Evolutionary conservation across 1,140 invertebrate species (phyloP).

Genomic region (Trialeurodes vaporariorum): DNA sequence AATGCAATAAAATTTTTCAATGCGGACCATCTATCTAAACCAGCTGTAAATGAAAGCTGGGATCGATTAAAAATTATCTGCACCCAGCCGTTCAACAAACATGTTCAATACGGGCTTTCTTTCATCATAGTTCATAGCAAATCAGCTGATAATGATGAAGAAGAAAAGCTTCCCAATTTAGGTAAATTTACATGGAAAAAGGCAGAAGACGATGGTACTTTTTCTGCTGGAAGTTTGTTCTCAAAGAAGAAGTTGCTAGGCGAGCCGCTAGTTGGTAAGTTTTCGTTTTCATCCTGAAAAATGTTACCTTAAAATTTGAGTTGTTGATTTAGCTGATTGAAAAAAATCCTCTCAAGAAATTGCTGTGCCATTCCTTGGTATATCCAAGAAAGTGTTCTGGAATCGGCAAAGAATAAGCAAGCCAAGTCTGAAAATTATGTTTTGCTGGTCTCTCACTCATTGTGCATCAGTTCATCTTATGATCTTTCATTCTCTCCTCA

Average conservation of each 20-base stretch:
- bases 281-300: no score
- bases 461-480: no score
- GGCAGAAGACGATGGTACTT: constrained; percentile 34
- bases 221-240: constrained; percentile 42
- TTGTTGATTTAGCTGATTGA: no score
- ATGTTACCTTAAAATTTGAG: no score
- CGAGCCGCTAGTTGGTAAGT: constrained; percentile 4
- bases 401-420: no score
- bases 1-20: constrained; percentile 64
- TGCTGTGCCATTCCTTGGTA: no score
- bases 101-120: constrained; percentile 61
- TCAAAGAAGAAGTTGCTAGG: constrained; percentile 32
- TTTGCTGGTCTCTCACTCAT: no score
- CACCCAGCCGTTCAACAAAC: constrained; percentile 75
- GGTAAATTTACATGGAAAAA: constrained; percentile 49
- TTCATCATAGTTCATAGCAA: constrained; percentile 52
- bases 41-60: constrained; percentile 54
- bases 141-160: constrained; percentile 18
- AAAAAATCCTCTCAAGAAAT: no score
- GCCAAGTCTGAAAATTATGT: no score
- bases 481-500: no score
- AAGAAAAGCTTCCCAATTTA: constrained; percentile 23
- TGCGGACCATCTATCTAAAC: constrained; percentile 44
- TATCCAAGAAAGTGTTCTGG: no score
- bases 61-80: constrained; percentile 73